Conservation (phyloP, 1,140 invertebrate species). For the Acarapis woodi region DNA sequence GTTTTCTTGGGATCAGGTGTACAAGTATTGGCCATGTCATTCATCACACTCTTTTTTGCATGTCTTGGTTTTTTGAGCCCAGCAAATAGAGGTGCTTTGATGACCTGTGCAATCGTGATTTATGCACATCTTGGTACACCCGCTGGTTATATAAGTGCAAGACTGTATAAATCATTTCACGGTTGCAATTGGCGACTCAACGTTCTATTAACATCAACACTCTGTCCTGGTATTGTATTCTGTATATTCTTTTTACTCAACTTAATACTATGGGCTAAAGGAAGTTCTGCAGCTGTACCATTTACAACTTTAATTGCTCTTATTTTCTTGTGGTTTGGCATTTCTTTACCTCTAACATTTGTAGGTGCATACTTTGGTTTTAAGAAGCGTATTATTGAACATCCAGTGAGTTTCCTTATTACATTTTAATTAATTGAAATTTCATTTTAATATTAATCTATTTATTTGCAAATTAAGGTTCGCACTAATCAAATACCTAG, state of each 20-base stretch:
- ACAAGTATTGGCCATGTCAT: conserved; percentile 45
- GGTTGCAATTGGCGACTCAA: conserved; percentile 97
- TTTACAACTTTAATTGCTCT: conserved; percentile 93
- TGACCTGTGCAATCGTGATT: conserved; percentile 85
- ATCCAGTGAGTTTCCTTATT: too few species aligned
- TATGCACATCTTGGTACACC: conserved; percentile 82
- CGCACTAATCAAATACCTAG: conserved; percentile 94
- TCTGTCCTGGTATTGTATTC: conserved; percentile 77
- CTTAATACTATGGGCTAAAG: conserved; percentile 72
- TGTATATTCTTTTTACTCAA: conserved; percentile 85
- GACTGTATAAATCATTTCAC: conserved; percentile 88
- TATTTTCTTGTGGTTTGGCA: conserved; percentile 79
- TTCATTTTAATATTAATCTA: too few species aligned
- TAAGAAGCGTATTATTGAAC: conserved; percentile 74
- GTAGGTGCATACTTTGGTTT: conserved; percentile 95
- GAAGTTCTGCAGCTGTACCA: conserved; percentile 77
- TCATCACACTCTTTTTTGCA: conserved; percentile 46
- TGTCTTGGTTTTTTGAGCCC: conserved; percentile 92
- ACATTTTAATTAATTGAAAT: too few species aligned
- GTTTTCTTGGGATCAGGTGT: conserved; percentile 78
- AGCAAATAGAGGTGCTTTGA: conserved; percentile 83
- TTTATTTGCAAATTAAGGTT: too few species aligned
- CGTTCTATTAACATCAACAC: conserved; percentile 72
- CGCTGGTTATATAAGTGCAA: conserved; percentile 77
- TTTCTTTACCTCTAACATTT: conserved; percentile 91